Evolutionary conservation across 2,888 invertebrate species (phyloP).

Genomic region (Bhutanitis thaidina): DNA sequence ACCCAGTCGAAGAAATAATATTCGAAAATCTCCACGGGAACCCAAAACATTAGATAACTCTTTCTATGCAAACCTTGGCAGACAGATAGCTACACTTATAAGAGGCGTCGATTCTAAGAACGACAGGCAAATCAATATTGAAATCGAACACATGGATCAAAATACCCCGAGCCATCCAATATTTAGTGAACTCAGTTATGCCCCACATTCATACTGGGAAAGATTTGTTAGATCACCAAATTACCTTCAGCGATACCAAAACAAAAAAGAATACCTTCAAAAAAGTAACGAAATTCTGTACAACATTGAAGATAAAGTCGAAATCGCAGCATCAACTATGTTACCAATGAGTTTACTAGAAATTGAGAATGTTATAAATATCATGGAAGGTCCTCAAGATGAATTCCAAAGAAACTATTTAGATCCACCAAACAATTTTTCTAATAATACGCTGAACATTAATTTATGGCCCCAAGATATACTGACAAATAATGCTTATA

Average conservation of each 20-base stretch:
- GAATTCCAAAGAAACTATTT: slow-evolving; percentile 18
- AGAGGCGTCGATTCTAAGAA: slow-evolving; percentile 44
- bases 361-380: slow-evolving; percentile 57
- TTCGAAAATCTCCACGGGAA: slow-evolving; percentile 23
- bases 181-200: slow-evolving; percentile 43
- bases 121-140: slow-evolving; percentile 40
- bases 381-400: slow-evolving; percentile 36
- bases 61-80: slow-evolving; percentile 59
- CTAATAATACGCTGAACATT: slow-evolving; percentile 41
- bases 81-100: slow-evolving; percentile 63
- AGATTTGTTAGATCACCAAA: slow-evolving; percentile 60
- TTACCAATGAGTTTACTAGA: slow-evolving; percentile 48
- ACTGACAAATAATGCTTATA: slow-evolving; percentile 4
- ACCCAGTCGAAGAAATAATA: slow-evolving; percentile 20
- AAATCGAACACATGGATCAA: slow-evolving; percentile 35
- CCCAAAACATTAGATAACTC: slow-evolving; percentile 36
- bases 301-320: slow-evolving; percentile 60
- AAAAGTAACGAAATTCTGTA: slow-evolving; percentile 52
- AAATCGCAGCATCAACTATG: slow-evolving; percentile 41
- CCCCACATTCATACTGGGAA: slow-evolving; percentile 61
- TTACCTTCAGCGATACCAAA: slow-evolving; percentile 26
- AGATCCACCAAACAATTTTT: slow-evolving; percentile 25
- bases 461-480: slow-evolving; percentile 42
- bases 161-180: slow-evolving; percentile 34
- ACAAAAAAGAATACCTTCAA: slow-evolving; percentile 35